These are phyloP conservation scores for Ianthella basta DNA, from an alignment of 37 sponge, comb jelly and placozoan species.

Conservation along the genomic window DNA sequence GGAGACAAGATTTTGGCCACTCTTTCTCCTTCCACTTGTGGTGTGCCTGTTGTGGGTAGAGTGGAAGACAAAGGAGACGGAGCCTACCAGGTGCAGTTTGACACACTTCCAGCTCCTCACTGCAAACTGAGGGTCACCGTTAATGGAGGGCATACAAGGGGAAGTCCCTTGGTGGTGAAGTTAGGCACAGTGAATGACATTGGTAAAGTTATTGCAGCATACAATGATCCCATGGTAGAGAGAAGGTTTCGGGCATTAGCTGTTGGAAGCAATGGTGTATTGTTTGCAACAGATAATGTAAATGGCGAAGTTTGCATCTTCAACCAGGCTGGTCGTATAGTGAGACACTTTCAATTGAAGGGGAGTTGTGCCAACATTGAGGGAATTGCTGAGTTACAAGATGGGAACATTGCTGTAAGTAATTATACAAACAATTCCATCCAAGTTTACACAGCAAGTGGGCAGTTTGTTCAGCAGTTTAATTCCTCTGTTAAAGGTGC, in stretches of 20 bases:
- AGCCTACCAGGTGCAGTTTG: too few relatives aligned
- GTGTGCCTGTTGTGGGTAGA: too few relatives aligned
- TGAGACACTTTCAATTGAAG: neutral
- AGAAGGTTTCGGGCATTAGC: neutral
- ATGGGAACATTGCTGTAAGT: conserved; percentile 6
- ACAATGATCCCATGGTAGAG: too few relatives aligned
- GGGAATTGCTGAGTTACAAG: neutral
- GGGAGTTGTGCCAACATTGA: neutral
- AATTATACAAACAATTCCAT: neutral
- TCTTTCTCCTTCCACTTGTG: too few relatives aligned
- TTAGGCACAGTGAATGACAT: too few relatives aligned
- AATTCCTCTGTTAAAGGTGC: neutral
- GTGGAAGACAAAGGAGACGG: too few relatives aligned
- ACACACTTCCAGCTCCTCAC: neutral
- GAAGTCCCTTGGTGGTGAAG: neutral
- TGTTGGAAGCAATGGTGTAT: neutral
- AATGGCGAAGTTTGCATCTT: neutral
- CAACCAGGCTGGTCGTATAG: neutral
- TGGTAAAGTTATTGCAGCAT: too few relatives aligned
- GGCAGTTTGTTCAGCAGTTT: conserved; percentile 6
- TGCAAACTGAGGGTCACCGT: neutral
- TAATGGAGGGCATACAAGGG: neutral
- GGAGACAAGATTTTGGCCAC: too few relatives aligned
- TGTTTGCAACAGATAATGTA: neutral
- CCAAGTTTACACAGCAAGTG: neutral